These are phyloP conservation scores for Neomonachus schauinslandi DNA, from an alignment of 2,113 vertebrate genomes.

Conservation along the genomic window DNA sequence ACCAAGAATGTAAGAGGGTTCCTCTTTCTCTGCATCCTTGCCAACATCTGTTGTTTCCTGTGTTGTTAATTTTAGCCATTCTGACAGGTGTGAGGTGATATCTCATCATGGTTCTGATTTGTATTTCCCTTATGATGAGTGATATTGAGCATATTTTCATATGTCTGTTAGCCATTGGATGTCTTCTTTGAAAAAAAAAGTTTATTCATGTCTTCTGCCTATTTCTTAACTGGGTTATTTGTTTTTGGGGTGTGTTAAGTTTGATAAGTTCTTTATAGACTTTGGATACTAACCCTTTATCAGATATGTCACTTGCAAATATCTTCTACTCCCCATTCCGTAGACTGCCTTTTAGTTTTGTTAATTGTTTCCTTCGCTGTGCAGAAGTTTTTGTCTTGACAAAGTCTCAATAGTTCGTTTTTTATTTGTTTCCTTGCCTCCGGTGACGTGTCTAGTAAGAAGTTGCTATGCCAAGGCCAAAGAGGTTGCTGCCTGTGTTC, in stretches of 20 bases:
- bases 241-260: background rate
- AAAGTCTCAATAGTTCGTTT: background rate
- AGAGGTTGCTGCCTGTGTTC: no score
- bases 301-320: background rate
- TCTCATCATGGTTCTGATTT: no score
- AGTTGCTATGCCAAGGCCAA: no score
- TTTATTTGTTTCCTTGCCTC: background rate
- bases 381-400: background rate
- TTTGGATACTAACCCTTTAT: background rate
- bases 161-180: no score
- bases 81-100: no score
- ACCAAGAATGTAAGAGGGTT: no score
- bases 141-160: no score
- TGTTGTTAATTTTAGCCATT: no score
- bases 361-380: background rate
- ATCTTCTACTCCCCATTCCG: background rate
- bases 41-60: no score
- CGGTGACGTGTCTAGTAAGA: no score
- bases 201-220: background rate
- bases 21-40: no score
- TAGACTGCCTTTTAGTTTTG: background rate
- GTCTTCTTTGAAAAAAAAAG: background rate
- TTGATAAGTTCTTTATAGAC: background rate
- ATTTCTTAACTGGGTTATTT: background rate
- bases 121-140: no score